Conservation (phyloP, 2,113 vertebrate species). For the Castor canadensis region DNA sequence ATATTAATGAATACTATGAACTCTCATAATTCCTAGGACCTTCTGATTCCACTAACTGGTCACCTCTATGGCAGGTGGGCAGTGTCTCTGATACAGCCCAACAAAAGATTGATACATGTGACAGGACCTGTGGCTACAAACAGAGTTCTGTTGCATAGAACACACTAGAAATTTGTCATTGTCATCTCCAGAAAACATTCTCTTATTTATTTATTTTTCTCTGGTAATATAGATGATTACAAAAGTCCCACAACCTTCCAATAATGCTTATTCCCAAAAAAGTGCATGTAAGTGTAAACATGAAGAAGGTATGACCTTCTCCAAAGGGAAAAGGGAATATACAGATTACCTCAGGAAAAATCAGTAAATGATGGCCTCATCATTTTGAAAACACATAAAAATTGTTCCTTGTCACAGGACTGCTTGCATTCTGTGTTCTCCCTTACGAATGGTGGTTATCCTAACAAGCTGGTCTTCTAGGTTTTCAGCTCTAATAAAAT, state of each 20-base stretch:
- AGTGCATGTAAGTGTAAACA: conserved; percentile 89
- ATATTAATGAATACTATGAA: background rate
- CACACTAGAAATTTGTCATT: conserved; percentile 90
- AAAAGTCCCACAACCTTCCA: conserved; percentile 89
- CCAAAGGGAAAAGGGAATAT: conserved; percentile 92
- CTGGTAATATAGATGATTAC: conserved; percentile 75
- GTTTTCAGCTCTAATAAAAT: conserved; percentile 38
- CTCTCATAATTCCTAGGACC: conserved; percentile 86
- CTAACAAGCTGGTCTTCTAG: conserved; percentile 90
- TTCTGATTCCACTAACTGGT: conserved; percentile 89
- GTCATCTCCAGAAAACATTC: conserved; percentile 85
- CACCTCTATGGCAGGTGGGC: conserved; percentile 91
- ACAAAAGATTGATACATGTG: conserved; percentile 88
- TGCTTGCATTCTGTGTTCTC: conserved; percentile 88
- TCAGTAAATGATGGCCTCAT: conserved; percentile 89
- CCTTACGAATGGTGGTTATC: conserved; percentile 88
- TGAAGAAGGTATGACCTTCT: conserved; percentile 92
- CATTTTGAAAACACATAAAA: conserved; percentile 87
- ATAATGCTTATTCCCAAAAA: conserved; percentile 91
- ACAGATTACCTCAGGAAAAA: conserved; percentile 88
- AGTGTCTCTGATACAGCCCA: conserved; percentile 91
- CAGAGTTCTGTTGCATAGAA: conserved; percentile 88
- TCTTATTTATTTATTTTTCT: background rate
- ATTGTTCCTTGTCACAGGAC: conserved; percentile 86
- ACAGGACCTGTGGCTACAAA: conserved; percentile 88